Base-by-base conservation (phyloP, 2,888 invertebrate species). In the Parasteatoda lunata region DNA sequence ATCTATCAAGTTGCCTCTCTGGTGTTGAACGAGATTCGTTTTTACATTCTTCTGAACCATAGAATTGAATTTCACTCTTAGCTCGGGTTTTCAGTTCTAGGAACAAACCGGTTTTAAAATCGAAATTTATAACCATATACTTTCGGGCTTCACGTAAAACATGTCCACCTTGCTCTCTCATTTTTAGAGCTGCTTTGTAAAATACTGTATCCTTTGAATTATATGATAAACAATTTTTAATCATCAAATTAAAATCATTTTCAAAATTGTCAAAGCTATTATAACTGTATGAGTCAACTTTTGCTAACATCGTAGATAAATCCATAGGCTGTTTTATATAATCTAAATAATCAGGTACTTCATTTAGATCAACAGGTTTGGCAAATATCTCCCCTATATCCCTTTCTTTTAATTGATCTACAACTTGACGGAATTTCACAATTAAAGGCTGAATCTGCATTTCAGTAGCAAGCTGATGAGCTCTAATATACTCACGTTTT, bases 151-250 rank as follows among this genome's bases (percentile, higher is more conserved):
- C 95, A 1, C 95, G 94, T 91, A 98, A 95, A 70, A 98, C 93
- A 0, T 94, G 93, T 47, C 94, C 94, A 86, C 97, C 97, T 92
- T 92, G 96, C 90, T 98, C 98, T 65, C 96, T 94, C 95, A 98
- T 96, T 91, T 96, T 96, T 3, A 96, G 93, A 0, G 96, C 98
- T 3, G 97, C 96, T 80, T 96, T 95, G 92, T 98, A 98, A 92
- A 97, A 98, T 83, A 98, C 96, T 0, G 98, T 98, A 90, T 98
- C 98, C 91, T 97, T 96, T 89, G 96, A 95, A 92, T 99, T 99
- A 92, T 99, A 99, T 0, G 96, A 96, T 90, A 97, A 94, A 91
- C 99, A 99, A 92, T 99, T 99, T 89, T 95, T 94, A 84, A 98
- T 96, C 96, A 99, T 98, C n/a, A 98, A 94, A 90, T 95, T 95